Percentiles rank a stretch among this genome's conserved stretches.
Evolutionary conservation across 2,797 vertebrate species (phyloP).

Genomic region (Leptodactylus fallax): DNA sequence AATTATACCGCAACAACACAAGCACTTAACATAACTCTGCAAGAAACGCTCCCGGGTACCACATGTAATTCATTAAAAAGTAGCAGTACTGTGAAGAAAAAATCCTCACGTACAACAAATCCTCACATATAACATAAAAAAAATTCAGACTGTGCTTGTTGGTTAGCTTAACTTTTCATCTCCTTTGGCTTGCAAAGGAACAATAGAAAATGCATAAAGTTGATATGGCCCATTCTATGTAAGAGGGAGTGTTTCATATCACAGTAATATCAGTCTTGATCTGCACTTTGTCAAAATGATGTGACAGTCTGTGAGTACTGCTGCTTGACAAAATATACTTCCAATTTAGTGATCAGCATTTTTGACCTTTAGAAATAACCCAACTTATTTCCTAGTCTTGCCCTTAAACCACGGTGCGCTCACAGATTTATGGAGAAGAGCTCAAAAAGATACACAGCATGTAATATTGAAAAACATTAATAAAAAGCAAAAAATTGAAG

Average conservation of each 20-base stretch:
- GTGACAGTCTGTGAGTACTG: conserved; percentile 8
- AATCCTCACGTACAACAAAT: neutral
- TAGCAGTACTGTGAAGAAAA: conserved; percentile 47
- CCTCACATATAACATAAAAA: neutral
- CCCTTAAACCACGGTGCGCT: neutral
- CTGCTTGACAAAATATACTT: conserved; percentile 22
- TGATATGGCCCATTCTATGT: neutral
- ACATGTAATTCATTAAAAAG: conserved; percentile 26
- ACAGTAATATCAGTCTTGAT: neutral
- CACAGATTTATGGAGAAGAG: conserved; percentile 10
- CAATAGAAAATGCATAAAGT: neutral
- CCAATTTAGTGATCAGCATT: neutral
- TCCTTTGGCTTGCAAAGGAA: neutral
- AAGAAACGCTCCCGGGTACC: conserved; percentile 18
- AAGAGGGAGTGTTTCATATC: neutral
- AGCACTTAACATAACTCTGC: conserved; percentile 58
- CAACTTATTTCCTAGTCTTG: neutral
- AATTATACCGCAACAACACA: conserved; percentile 59
- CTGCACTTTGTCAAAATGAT: neutral
- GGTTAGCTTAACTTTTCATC: neutral
- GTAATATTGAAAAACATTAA: neutral
- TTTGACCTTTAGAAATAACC: neutral
- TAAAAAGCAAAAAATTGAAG: neutral
- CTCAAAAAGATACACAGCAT: conserved; percentile 32
- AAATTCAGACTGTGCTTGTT: neutral